These are phyloP conservation scores for Pentalonia nigronervosa DNA, from an alignment of 1,140 invertebrate genomes.

Conservation along the genomic window DNA sequence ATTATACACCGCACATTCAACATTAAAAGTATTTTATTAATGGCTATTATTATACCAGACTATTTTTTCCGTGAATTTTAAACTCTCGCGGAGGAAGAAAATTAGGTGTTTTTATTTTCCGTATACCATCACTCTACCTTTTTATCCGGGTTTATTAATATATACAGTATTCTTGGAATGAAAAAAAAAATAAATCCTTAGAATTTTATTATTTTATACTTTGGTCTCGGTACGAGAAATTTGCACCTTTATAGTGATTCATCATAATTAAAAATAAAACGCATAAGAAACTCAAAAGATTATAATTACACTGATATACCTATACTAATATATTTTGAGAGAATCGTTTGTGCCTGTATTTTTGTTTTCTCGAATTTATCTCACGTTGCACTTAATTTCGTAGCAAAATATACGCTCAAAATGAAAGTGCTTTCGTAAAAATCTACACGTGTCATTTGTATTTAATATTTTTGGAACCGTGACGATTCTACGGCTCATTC, in stretches of 20 bases:
- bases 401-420: background rate
- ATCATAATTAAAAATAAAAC: slow-evolving; percentile 18
- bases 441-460: background rate
- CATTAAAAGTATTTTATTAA: background rate
- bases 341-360: background rate
- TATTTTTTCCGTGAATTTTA: background rate
- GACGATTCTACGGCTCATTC: background rate
- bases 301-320: background rate
- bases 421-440: background rate
- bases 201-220: background rate
- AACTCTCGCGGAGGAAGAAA: background rate
- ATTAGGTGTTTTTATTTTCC: background rate
- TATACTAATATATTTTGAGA: background rate
- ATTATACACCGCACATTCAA: background rate
- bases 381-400: background rate
- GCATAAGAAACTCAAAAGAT: background rate
- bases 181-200: background rate
- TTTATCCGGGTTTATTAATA: background rate
- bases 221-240: background rate
- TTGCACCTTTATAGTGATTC: background rate
- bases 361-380: background rate
- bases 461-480: background rate
- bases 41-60: background rate
- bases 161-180: background rate
- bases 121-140: background rate